Evolutionary conservation across 2,888 invertebrate species (phyloP), one percentile per base, ranked within the genome.

Genomic region (Neuroscelio doddi): DNA sequence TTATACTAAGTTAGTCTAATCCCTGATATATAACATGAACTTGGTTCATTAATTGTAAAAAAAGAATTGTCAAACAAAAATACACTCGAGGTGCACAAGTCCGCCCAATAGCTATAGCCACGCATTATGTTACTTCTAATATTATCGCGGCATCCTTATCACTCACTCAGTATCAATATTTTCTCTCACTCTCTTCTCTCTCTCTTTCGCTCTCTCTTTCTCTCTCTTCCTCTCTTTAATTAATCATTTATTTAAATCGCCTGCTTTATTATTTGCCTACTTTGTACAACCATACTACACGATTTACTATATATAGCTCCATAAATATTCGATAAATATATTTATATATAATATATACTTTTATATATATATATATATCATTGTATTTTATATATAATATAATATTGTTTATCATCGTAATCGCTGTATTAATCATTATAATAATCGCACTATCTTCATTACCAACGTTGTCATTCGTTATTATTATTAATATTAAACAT

Each of bases 321-420:
- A 80, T 80, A 80, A 80, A 82, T 83, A 80, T 80, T 82, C 80
- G 80, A 82, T 81, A 82, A 82, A 83, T 83, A 82, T 81, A 80
- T 79, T 80, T 70, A 75, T 78, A 70, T 76, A 77, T 71, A 72
- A 69, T 63, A 55, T 57, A 71, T 38, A 38, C 16, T 38, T 36
- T 36, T 14, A 14, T 36, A n/a, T 38, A 38, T 38, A 21, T 21
- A 53, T 51, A 46, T 59, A 59, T 81, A 79, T 80, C 75, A 79
- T 79, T 79, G 76, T 77, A 73, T 80, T 80, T 80, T 71, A 75
- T 78, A 69, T 76, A 79, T 72, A 73, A 70, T 69, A 65, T 68
- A 74, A 74, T 75, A 73, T 75, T 77, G 69, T 74, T 75, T 76
- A 75, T 74, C 72, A 65, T 75, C 69, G 68, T 74, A 71, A 50